Evolutionary conservation across 1,140 invertebrate species (phyloP).

Genomic region (Callitettix versicolor): DNA sequence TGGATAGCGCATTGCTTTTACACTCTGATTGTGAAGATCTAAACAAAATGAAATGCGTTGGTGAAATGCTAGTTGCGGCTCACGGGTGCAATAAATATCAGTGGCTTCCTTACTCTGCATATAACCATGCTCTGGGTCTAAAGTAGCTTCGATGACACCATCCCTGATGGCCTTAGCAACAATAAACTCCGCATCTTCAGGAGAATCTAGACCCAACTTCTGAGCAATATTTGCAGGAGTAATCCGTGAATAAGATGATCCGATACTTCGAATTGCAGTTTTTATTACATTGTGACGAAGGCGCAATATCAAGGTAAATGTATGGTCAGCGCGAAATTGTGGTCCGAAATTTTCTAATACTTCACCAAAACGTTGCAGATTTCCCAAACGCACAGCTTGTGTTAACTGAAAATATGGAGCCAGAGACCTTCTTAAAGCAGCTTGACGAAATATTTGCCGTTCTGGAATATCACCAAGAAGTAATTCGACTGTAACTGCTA

Average conservation of each 20-base stretch:
- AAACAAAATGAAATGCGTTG: constrained; percentile 96
- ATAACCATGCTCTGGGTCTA: constrained; percentile 90
- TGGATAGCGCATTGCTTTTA: constrained; percentile 98
- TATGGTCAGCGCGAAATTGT: constrained; percentile 81
- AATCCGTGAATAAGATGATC: constrained; percentile 92
- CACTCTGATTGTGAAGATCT: constrained; percentile 95
- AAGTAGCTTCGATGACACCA: constrained; percentile 94
- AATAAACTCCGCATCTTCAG: constrained; percentile 97
- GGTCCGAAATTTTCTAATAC: constrained; percentile 82
- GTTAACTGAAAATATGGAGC: constrained; percentile 95
- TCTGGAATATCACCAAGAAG: constrained; percentile 96
- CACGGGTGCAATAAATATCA: constrained; percentile 94
- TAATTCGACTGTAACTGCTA: constrained; percentile 91
- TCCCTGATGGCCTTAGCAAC: constrained; percentile 99
- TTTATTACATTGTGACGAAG: constrained; percentile 98
- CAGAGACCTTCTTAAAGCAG: constrained; percentile 72
- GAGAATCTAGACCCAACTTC: constrained; percentile 86
- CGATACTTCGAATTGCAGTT: constrained; percentile 94
- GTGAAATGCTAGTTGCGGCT: constrained; percentile 94
- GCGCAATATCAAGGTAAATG: constrained; percentile 87
- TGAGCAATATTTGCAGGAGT: constrained; percentile 87
- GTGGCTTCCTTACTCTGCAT: constrained; percentile 95
- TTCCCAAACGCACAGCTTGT: constrained; percentile 91
- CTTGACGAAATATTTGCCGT: constrained; percentile 73
- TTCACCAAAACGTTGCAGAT: constrained; percentile 87